Evolutionary conservation across 1,140 invertebrate species (phyloP), one percentile per base, ranked within the genome.

Genomic region (Bicyclus anynana): DNA sequence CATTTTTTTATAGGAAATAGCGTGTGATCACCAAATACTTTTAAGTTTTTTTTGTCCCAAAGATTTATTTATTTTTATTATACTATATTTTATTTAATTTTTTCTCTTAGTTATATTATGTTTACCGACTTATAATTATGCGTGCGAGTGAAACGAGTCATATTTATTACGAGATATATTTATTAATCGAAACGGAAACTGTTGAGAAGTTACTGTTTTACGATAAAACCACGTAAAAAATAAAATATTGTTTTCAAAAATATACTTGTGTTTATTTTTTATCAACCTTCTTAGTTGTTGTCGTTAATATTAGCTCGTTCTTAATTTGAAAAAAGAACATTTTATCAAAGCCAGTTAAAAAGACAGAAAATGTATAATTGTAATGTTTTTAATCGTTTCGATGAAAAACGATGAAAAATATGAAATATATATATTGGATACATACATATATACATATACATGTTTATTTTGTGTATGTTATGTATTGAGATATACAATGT

Each of bases 21-120:
- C 48, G 54, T 55, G 37, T 61, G 57, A 46, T 56, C 65, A 79
- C 74, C 72, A 77, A 73, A 72, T 78, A 78, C 74, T 69, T 72
- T 74, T 70, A 80, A 65, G 64, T 75, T 80, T 33, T 23, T 72
- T 67, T 65, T n/a, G 61, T 72, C 76, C 79, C 79, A 82, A 82
- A 82, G 79, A 82, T 74, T 72, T 65, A 60, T 58, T 71, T 69
- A 61, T 65, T 66, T 67, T 56, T 64, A 27, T 56, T 55, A 58
- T 57, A 38, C 53, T 63, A 67, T 59, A 64, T 53, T 62, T 62
- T 62, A 53, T 67, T 53, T 59, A 62, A 52, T 63, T 49, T 65
- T 35, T 65, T 62, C 47, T 65, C 38, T 70, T 52, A 23, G 2
- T 23, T 23, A 23, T 33, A 33, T 33, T 55, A 35, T 62, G 55